Conservation (phyloP, 2,113 vertebrate genomes). For the Halcyon malimbica region DNA sequence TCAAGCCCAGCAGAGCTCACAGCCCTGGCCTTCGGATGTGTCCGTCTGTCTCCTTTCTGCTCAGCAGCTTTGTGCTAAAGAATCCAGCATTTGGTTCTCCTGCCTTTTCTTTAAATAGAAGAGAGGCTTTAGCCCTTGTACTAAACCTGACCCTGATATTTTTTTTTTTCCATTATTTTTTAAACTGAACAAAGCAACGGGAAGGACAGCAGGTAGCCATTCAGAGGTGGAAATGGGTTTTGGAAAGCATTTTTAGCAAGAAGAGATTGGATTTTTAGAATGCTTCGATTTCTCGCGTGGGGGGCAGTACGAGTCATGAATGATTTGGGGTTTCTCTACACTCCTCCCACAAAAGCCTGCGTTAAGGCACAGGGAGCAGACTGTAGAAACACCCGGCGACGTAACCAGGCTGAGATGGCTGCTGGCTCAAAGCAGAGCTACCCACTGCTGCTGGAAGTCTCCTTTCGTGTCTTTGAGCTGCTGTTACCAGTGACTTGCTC, state of each 20-base stretch:
- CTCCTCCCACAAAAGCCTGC: background rate
- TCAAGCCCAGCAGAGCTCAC: constrained; percentile 30
- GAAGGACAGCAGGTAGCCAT: background rate
- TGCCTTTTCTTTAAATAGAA: constrained; percentile 22
- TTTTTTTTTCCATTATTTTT: background rate
- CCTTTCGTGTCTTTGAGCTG: background rate
- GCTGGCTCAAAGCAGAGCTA: background rate
- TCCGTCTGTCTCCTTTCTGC: background rate
- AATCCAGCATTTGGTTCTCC: background rate
- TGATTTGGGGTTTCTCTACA: background rate
- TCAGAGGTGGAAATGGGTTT: background rate
- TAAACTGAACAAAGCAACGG: background rate
- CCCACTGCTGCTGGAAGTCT: background rate
- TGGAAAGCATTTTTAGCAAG: background rate
- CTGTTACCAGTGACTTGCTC: background rate
- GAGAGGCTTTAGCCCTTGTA: background rate
- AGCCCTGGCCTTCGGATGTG: background rate
- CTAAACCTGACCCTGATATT: background rate
- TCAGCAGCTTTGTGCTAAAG: background rate
- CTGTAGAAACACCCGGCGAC: background rate
- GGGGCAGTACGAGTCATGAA: background rate
- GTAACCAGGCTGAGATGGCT: background rate
- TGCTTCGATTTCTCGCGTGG: background rate
- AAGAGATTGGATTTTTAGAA: background rate
- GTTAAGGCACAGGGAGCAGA: background rate